A percentile compares a stretch with the other conserved stretches of the same genome.
Evolutionary conservation across 92 coral and sea anemone genomes (phyloP).

Genomic region (Siderastrea siderea): DNA sequence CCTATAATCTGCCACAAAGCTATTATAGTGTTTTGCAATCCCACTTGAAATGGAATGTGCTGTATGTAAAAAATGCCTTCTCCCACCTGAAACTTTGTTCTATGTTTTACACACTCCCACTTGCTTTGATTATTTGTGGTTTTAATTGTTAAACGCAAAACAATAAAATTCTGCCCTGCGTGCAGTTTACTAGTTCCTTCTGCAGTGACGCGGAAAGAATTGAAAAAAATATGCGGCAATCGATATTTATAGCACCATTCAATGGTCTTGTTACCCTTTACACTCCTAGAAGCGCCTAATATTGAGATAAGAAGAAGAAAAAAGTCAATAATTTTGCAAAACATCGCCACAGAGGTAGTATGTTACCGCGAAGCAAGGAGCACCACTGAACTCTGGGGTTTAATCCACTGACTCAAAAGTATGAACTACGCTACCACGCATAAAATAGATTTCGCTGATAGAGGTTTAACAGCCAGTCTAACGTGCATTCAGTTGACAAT

Average conservation of each 20-base stretch:
- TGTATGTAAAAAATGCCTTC: background rate
- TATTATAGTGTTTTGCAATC: background rate
- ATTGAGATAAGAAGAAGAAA: background rate
- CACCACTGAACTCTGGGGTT: too few relatives aligned
- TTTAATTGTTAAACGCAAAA: background rate
- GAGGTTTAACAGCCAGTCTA: too few relatives aligned
- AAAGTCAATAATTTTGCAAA: too few relatives aligned
- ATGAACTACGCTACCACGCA: too few relatives aligned
- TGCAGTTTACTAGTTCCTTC: background rate
- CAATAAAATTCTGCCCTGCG: constrained; percentile 32
- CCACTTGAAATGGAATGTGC: background rate
- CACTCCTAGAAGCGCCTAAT: background rate
- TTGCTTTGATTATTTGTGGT: background rate
- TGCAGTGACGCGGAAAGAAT: background rate
- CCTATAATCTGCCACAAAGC: background rate
- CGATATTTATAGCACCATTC: too few relatives aligned
- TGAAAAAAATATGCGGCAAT: background rate
- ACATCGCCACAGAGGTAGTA: too few relatives aligned
- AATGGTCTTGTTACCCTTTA: too few relatives aligned
- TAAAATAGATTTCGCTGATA: too few relatives aligned
- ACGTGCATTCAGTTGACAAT: background rate
- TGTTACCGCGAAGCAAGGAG: too few relatives aligned
- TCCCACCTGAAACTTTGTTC: background rate
- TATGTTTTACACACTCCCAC: background rate
- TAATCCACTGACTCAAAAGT: too few relatives aligned